Conservation (phyloP, 2,797 vertebrate genomes). For the Helostoma temminkii region DNA sequence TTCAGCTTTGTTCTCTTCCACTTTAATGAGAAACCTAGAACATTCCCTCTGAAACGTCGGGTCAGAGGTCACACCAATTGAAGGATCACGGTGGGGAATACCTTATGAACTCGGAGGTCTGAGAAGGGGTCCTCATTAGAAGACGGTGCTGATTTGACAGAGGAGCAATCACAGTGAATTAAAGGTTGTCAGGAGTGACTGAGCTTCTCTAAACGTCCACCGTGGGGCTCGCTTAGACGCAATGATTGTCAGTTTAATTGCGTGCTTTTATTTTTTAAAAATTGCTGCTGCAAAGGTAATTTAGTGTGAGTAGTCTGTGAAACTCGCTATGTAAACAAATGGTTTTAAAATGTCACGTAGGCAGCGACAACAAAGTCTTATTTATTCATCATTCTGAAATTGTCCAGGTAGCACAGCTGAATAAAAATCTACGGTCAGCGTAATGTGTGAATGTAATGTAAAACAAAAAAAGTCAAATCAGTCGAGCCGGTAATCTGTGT, state of each 20-base stretch:
- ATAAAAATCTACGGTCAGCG: conserved; percentile 10
- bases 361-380: too few species aligned
- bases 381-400: too few species aligned
- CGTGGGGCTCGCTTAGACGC: not conserved
- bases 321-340: not conserved
- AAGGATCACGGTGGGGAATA: conserved; percentile 1
- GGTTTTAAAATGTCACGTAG: not conserved
- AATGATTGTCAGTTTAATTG: conserved; percentile 15
- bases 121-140: conserved; percentile 37
- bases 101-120: conserved; percentile 42
- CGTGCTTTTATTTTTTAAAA: conserved; percentile 15
- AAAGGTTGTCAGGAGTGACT: not conserved
- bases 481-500: too few species aligned
- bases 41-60: not conserved
- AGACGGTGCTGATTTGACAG: conserved; percentile 12
- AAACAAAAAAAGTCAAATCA: too few species aligned
- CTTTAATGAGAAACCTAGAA: conserved; percentile 42
- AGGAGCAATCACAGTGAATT: conserved; percentile 21
- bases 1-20: not conserved
- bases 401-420: too few species aligned
- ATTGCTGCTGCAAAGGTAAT: not conserved
- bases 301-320: not conserved
- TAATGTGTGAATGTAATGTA: too few species aligned
- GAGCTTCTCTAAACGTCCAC: not conserved
- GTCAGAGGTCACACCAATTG: conserved; percentile 51